These are phyloP conservation scores for Eulemur rufifrons DNA, from an alignment of 2,113 vertebrate genomes.

Conservation along the genomic window DNA sequence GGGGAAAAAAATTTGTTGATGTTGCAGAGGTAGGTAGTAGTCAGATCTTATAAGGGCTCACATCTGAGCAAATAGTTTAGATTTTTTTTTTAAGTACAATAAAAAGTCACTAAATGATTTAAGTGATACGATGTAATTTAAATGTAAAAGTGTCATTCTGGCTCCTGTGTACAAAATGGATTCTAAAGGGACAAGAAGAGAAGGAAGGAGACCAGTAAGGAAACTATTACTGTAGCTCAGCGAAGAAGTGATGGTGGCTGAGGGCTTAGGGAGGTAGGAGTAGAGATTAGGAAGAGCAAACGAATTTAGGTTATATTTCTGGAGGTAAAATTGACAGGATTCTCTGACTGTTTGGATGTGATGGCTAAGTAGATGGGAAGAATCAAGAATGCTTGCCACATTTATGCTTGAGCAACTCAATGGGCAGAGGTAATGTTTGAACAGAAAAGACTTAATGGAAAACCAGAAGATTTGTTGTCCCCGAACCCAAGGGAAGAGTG, in stretches of 20 bases:
- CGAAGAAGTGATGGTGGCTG: background rate
- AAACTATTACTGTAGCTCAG: background rate
- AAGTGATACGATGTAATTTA: background rate
- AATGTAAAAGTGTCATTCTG: slow-evolving; percentile 15
- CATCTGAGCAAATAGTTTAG: background rate
- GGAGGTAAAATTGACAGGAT: background rate
- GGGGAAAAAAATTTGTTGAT: background rate
- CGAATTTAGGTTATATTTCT: background rate
- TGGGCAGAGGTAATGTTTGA: background rate
- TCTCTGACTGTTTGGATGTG: background rate
- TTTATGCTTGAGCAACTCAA: slow-evolving; percentile 9
- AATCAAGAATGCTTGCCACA: background rate
- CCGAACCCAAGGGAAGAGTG: background rate
- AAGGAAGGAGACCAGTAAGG: background rate
- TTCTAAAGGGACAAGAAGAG: background rate
- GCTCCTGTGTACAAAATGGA: background rate
- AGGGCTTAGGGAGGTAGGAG: background rate
- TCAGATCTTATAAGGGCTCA: background rate
- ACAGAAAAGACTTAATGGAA: background rate
- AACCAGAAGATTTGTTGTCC: background rate
- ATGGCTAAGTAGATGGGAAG: background rate
- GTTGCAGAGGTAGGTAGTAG: background rate
- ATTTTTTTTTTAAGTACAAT: slow-evolving; percentile 25
- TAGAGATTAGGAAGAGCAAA: background rate
- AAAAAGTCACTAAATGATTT: slow-evolving; percentile 24